A percentile compares a stretch with the other conserved stretches of the same genome.
Conservation (phyloP, 2,113 vertebrate species). For the Oreotragus oreotragus region DNA sequence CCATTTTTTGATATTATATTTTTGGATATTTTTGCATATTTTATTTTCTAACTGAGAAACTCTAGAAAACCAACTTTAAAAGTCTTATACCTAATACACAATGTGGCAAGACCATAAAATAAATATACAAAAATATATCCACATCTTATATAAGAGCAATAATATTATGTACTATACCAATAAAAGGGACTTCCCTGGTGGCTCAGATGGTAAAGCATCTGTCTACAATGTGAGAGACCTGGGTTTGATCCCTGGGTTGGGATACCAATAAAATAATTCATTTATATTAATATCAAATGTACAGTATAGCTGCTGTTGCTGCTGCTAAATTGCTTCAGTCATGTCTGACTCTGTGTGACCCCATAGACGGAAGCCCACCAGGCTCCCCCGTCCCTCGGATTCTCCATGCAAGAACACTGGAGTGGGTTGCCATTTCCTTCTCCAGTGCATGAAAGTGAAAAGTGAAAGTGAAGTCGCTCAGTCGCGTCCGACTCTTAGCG, state of each 20-base stretch:
- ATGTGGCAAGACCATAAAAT: neutral
- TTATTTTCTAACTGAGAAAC: neutral
- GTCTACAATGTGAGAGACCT: no score
- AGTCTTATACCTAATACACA: neutral
- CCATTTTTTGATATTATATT: neutral
- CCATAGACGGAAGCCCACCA: no score
- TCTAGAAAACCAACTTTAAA: neutral
- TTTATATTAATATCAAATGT: neutral
- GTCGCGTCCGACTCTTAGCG: no score
- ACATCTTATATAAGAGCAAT: neutral
- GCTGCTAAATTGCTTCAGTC: no score
- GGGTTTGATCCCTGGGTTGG: no score
- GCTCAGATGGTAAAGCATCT: accelerated
- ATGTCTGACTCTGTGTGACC: no score
- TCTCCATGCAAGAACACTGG: no score
- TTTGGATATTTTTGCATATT: neutral
- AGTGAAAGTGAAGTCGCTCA: no score
- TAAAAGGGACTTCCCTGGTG: neutral
- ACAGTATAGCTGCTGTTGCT: neutral
- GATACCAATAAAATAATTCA: neutral
- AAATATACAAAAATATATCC: neutral
- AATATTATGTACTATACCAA: neutral
- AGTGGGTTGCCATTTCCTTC: no score
- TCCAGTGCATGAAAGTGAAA: no score
- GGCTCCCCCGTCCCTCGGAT: no score